phyloP scores from a whole-genome alignment of 2,113 vertebrate genomes.

The Picathartes gymnocephalus region DNA sequence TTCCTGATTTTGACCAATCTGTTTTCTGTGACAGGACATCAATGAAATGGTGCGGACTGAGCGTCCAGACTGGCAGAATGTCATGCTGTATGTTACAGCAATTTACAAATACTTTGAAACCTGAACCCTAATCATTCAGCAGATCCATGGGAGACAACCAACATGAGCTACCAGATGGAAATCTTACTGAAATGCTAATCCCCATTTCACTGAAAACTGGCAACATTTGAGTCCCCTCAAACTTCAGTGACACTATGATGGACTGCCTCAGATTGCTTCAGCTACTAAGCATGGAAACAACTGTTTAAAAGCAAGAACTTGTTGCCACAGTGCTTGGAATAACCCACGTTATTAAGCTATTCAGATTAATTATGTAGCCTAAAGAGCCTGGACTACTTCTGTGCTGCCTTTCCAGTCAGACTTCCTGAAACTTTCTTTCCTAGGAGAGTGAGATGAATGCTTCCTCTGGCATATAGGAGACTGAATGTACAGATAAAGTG shows the following conservation, averaged over 20 bases:
- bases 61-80: conserved; percentile 93
- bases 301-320: conserved; percentile 1
- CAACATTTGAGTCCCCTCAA: conserved; percentile 28
- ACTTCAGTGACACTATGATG: not conserved
- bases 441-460: not conserved
- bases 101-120: conserved; percentile 99
- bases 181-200: conserved; percentile 17
- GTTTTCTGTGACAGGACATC: conserved; percentile 82
- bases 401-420: not conserved
- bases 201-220: conserved; percentile 41
- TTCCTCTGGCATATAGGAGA: not conserved
- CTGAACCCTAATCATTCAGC: conserved; percentile 64
- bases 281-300: not conserved
- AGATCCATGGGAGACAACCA: not conserved
- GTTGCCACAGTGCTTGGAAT: not conserved
- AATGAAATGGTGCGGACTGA: conserved; percentile 95
- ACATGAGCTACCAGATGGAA: not conserved
- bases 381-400: not conserved
- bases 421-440: not conserved
- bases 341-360: conserved; percentile 36
- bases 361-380: conserved; percentile 34
- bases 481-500: not conserved
- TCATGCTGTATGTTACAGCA: conserved; percentile 95
- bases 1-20: not conserved
- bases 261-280: conserved; percentile 8